A percentile compares a stretch with the other conserved stretches of the same genome.
Conservation (phyloP, 2,113 vertebrate genomes). For the Reinhardtius hippoglossoides region DNA sequence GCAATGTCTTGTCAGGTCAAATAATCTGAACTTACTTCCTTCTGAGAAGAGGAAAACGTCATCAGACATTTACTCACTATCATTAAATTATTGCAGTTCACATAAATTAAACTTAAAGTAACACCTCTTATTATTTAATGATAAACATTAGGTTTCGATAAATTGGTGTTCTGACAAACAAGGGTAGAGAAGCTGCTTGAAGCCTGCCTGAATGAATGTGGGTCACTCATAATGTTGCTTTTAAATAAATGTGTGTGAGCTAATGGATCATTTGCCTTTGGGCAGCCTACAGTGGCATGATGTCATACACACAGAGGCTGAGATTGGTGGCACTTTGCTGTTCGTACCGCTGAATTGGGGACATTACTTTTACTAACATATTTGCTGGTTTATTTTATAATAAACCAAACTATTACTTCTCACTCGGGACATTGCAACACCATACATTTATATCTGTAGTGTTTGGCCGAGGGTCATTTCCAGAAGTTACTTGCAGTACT, state of each 20-base stretch:
- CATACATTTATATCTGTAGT: conserved; percentile 8
- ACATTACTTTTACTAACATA: conserved; percentile 5
- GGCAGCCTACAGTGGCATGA: conserved; percentile 45
- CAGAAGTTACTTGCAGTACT: background rate
- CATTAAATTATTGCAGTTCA: background rate
- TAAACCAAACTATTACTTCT: conserved; percentile 1
- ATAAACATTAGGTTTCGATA: background rate
- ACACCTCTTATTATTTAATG: background rate
- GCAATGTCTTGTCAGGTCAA: background rate
- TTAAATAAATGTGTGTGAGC: conserved; percentile 60
- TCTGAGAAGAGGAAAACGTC: background rate
- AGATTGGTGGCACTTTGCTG: conserved; percentile 26
- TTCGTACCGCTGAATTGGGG: conserved; percentile 8
- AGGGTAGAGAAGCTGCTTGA: conserved; percentile 9
- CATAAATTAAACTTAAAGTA: background rate
- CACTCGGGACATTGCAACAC: background rate
- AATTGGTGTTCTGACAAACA: conserved; percentile 13
- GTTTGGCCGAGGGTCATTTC: conserved; percentile 14
- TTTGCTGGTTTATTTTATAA: background rate
- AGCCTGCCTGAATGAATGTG: conserved; percentile 49
- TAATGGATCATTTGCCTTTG: conserved; percentile 61
- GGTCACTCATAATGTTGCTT: conserved; percentile 61
- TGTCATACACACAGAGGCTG: conserved; percentile 22
- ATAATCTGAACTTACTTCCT: background rate
- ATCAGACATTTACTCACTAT: background rate